phyloP scores from a whole-genome alignment of 2,888 invertebrate genomes.

The Labia minor region DNA sequence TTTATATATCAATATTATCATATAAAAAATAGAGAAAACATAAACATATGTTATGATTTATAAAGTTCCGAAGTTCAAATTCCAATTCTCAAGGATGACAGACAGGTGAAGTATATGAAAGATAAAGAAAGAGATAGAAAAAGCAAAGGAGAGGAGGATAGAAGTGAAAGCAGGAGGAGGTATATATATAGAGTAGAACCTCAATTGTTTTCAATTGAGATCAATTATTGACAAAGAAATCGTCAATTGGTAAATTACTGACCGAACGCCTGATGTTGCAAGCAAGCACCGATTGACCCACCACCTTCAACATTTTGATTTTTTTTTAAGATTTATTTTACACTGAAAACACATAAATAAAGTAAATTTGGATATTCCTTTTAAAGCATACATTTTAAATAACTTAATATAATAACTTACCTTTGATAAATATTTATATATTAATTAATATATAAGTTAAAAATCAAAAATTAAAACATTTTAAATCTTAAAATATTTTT shows the following conservation, averaged over 20 bases:
- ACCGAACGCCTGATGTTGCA: neutral
- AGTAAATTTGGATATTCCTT: neutral
- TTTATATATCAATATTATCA: neutral
- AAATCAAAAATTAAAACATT: no score
- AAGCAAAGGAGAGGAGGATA: neutral
- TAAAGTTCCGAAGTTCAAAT: neutral
- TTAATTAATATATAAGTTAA: no score
- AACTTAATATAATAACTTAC: no score
- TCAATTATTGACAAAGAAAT: neutral
- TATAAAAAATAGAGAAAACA: neutral
- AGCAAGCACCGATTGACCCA: neutral
- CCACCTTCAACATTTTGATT: neutral
- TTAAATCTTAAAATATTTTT: no score
- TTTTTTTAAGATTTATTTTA: neutral
- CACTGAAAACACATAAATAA: neutral
- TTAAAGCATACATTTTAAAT: no score
- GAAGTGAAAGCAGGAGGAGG: no score
- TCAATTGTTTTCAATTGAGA: neutral
- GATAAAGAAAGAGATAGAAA: neutral
- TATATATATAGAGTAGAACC: neutral
- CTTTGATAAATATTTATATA: no score
- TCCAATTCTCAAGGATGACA: neutral
- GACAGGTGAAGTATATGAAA: neutral
- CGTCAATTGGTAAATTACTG: neutral
- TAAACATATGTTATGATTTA: neutral